Base-by-base conservation (phyloP, 37 sponge, comb jelly and placozoan genomes). In the Geodia barretti region DNA sequence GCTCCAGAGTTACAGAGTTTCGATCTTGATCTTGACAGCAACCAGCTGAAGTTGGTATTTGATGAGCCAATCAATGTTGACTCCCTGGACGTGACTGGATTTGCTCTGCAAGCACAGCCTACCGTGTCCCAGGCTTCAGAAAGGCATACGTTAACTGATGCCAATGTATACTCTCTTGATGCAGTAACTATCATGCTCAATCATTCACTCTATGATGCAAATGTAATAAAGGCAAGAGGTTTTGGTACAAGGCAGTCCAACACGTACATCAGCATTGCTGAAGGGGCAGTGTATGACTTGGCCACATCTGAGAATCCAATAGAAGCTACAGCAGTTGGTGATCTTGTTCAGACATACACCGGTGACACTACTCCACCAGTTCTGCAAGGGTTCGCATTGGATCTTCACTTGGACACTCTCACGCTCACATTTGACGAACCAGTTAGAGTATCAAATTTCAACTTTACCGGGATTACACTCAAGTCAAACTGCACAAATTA, bases 381-480 rank as follows among this genome's bases (percentile, higher is more conserved):
- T 29, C 60, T 96, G 33, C 0, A 39, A 35, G 70, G 47, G 1
- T 96, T 89, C 40, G 54, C 61, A 26, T 84, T 96, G 4, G 87
- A 96, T 63, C 32, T 93, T 14, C 78, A 85, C n/a, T 24, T 32
- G 24, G 92, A 93, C 34, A 24, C 17, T 23, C 70, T 96, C 17
- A 68, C 47, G 8, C 78, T 96, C 11, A 82, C 86, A n/a, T 96
- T 96, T 58, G 63, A 90, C 84, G 97, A 96, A 68, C 97, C 97
- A 28, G 89, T 96, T 0, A 68, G 31, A 43, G 83, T 78, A 21
- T 82, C 86, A 31, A 76, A 89, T 34, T 84, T 95, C 70, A 73
- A 79, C 25, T 84, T 89, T 69, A 83, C 89, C 39, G 92, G 89
- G 0, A 60, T 96, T 20, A 70, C 80, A 24, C 37, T 96, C 47